Percentiles rank a stretch among this genome's conserved stretches.
Conservation (phyloP, 2,113 vertebrate species). For the Narcine bancroftii region DNA sequence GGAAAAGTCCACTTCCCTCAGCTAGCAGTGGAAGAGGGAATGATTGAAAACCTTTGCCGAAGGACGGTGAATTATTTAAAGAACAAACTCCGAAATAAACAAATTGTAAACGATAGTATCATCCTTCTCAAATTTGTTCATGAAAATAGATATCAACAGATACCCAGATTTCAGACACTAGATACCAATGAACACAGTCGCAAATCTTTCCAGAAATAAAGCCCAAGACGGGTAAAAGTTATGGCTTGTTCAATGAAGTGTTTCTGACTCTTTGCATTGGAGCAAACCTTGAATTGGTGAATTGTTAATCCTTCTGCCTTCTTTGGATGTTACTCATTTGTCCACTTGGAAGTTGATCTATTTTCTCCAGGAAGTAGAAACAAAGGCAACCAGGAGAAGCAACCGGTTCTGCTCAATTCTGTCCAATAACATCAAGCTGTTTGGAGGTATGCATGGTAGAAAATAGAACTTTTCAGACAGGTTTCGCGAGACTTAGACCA, state of each 20-base stretch:
- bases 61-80: neutral
- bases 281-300: neutral
- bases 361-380: neutral
- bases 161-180: neutral
- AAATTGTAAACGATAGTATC: neutral
- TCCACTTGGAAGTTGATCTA: too few species aligned
- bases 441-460: too few species aligned
- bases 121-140: neutral
- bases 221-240: neutral
- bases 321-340: neutral
- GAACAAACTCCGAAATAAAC: neutral
- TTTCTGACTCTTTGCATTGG: neutral
- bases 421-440: too few species aligned
- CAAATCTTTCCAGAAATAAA: neutral
- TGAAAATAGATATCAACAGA: neutral
- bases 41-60: neutral
- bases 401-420: too few species aligned
- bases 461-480: too few species aligned
- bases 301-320: neutral
- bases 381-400: neutral
- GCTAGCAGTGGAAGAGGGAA: neutral
- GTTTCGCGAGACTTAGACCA: too few species aligned
- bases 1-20: neutral
- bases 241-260: neutral
- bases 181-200: neutral